Evolutionary conservation across 1,140 invertebrate species (phyloP).

Genomic region (Conopomorpha cramerella): DNA sequence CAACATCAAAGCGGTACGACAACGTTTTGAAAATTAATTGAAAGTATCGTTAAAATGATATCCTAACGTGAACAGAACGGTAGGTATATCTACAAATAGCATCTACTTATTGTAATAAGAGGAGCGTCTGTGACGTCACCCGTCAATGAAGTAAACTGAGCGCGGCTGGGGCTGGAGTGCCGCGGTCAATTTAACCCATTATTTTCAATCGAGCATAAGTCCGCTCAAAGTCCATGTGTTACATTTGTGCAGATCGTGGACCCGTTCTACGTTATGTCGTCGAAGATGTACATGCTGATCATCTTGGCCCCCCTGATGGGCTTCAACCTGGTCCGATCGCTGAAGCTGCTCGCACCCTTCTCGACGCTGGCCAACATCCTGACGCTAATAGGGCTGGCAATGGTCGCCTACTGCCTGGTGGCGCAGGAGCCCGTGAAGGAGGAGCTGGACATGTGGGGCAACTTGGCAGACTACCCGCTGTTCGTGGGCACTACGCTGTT

Average conservation of each 20-base stretch:
- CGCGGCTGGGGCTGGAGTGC: constrained; percentile 5
- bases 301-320: constrained; percentile 71
- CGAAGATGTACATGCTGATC: constrained; percentile 64
- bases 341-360: constrained; percentile 81
- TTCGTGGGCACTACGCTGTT: constrained; percentile 89
- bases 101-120: no score
- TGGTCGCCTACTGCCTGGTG: constrained; percentile 73
- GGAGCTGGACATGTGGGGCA: constrained; percentile 62
- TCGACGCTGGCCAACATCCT: constrained; percentile 79
- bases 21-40: no score
- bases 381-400: constrained; percentile 70
- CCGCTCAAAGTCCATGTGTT: constrained; percentile 3
- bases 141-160: no score
- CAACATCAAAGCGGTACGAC: constrained; percentile 74
- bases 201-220: constrained; percentile 12
- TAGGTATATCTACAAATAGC: no score
- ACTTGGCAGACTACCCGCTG: constrained; percentile 65
- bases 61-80: no score
- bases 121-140: no score
- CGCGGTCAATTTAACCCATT: constrained; percentile 10
- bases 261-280: constrained; percentile 39
- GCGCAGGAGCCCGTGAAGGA: constrained; percentile 63
- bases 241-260: constrained; percentile 44
- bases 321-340: constrained; percentile 75
- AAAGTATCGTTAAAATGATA: no score